These are phyloP conservation scores for Stramonita haemastoma DNA, from an alignment of 2,888 invertebrate genomes.

Conservation along the genomic window DNA sequence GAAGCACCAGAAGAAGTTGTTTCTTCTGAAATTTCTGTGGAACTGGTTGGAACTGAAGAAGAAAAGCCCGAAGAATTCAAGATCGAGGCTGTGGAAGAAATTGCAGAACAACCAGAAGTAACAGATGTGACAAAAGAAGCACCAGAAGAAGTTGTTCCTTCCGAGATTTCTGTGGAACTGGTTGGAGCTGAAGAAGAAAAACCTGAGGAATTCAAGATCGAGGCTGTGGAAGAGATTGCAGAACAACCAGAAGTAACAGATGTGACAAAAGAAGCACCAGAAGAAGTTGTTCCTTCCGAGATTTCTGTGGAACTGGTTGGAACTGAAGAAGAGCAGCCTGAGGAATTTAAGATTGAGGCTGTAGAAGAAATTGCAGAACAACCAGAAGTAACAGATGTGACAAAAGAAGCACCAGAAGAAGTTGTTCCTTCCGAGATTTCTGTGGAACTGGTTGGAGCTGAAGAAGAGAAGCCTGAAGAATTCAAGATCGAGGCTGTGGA, in stretches of 20 bases:
- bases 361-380: slow-evolving; percentile 48
- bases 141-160: slow-evolving; percentile 45
- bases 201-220: slow-evolving; percentile 45
- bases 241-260: slow-evolving; percentile 42
- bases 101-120: slow-evolving; percentile 46
- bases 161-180: slow-evolving; percentile 47
- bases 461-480: slow-evolving; percentile 41
- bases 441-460: slow-evolving; percentile 49
- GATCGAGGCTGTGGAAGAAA: slow-evolving; percentile 50
- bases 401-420: slow-evolving; percentile 47
- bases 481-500: slow-evolving; percentile 48
- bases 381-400: slow-evolving; percentile 53
- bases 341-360: slow-evolving; percentile 53
- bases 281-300: slow-evolving; percentile 45
- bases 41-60: slow-evolving; percentile 48
- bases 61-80: slow-evolving; percentile 55
- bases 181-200: slow-evolving; percentile 46
- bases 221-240: slow-evolving; percentile 37
- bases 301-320: slow-evolving; percentile 45
- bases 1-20: slow-evolving; percentile 46
- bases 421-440: slow-evolving; percentile 47
- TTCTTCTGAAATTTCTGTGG: slow-evolving; percentile 48
- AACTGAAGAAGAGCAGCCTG: slow-evolving; percentile 50
- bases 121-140: slow-evolving; percentile 40
- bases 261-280: slow-evolving; percentile 39